These are phyloP conservation scores for Acleris laterana DNA, from an alignment of 2,888 invertebrate species.

Conservation along the genomic window DNA sequence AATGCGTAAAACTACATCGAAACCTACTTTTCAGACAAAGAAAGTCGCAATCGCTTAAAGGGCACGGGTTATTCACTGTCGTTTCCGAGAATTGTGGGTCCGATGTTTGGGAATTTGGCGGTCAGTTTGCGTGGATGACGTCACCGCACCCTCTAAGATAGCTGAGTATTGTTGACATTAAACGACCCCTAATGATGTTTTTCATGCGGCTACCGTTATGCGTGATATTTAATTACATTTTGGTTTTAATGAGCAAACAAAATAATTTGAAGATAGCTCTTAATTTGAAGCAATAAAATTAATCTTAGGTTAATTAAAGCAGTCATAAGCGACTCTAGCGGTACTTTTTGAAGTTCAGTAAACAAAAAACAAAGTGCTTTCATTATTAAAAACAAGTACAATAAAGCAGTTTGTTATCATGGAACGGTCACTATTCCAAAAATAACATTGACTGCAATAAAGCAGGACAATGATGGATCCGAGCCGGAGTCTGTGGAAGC, in stretches of 20 bases:
- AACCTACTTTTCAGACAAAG: neutral
- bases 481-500: constrained; percentile 45
- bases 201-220: constrained; percentile 3
- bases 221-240: constrained; percentile 1
- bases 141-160: constrained; percentile 40
- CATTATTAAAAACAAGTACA: constrained; percentile 13
- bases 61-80: constrained; percentile 32
- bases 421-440: constrained; percentile 29
- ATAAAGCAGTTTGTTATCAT: constrained; percentile 22
- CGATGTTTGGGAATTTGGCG: constrained; percentile 44
- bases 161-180: neutral
- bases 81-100: constrained; percentile 42
- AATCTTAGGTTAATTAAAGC: constrained; percentile 6
- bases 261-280: neutral
- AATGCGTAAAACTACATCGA: too few species aligned
- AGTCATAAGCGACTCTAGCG: constrained; percentile 2
- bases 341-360: neutral
- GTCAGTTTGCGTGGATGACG: constrained; percentile 45
- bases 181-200: constrained; percentile 11
- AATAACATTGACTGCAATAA: constrained; percentile 66
- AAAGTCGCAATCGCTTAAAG: constrained; percentile 14
- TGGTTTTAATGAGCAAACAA: constrained; percentile 10
- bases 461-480: constrained; percentile 58
- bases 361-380: constrained; percentile 7
- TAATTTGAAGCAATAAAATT: constrained; percentile 20